These are phyloP conservation scores for Nasonia oneida DNA, from an alignment of 2,888 invertebrate species.

Conservation along the genomic window DNA sequence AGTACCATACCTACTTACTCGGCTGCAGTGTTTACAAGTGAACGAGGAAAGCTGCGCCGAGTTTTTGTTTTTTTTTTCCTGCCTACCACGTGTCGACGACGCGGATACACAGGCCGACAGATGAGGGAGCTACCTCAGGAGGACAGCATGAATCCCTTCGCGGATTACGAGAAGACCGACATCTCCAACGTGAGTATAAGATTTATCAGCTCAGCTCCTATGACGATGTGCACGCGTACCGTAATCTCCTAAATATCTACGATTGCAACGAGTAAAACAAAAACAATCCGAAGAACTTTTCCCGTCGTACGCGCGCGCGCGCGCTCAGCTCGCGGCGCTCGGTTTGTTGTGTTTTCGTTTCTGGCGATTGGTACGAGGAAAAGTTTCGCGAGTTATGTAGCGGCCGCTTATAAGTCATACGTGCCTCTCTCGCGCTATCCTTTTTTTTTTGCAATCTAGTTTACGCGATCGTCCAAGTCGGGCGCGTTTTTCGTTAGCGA, in stretches of 20 bases:
- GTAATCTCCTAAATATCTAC: no score
- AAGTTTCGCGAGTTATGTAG: conserved; percentile 16
- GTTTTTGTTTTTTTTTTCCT: background rate
- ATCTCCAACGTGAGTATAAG: conserved; percentile 69
- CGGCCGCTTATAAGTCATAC: background rate
- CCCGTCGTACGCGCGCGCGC: no score
- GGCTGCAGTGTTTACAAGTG: background rate
- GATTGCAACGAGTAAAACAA: no score
- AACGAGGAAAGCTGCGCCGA: background rate
- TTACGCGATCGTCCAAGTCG: background rate
- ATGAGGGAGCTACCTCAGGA: background rate
- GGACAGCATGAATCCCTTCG: conserved; percentile 69
- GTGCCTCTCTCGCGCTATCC: background rate
- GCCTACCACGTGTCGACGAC: background rate
- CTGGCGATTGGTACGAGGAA: conserved; percentile 1
- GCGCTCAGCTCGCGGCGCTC: background rate
- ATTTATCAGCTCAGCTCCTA: background rate
- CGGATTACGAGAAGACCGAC: conserved; percentile 67
- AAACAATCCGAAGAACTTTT: no score
- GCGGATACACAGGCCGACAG: background rate
- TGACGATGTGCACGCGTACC: no score
- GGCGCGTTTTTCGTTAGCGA: background rate
- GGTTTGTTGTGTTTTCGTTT: conserved; percentile 12
- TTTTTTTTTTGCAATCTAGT: background rate
- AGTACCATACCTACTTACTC: no score